These are phyloP conservation scores for Sphenopsis melanotis DNA, from an alignment of 2,797 vertebrate genomes.

Conservation along the genomic window DNA sequence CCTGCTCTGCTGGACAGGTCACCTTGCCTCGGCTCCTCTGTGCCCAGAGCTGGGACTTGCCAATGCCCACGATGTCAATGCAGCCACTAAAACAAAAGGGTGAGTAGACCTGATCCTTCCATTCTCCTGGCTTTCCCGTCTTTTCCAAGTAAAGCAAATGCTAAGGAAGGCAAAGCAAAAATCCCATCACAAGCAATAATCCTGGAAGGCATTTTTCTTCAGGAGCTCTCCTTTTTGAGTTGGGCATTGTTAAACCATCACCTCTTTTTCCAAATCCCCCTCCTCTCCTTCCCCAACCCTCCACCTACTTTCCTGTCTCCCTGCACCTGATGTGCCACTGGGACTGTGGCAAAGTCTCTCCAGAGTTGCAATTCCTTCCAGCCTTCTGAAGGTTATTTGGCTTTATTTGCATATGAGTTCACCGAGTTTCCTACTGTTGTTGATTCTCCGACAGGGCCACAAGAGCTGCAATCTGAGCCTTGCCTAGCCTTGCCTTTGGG, in stretches of 20 bases:
- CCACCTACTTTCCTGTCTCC: not conserved
- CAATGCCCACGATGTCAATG: accelerated
- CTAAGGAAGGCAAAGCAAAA: not conserved
- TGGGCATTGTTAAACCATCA: not conserved
- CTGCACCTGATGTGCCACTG: not conserved
- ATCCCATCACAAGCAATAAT: not conserved
- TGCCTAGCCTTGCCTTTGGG: not conserved
- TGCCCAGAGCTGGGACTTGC: not conserved
- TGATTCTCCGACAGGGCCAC: not conserved
- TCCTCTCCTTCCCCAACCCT: not conserved
- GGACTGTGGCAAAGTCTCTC: not conserved
- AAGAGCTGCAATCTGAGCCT: not conserved
- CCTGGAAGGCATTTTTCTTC: not conserved
- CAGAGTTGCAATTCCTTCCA: not conserved
- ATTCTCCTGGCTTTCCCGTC: not conserved
- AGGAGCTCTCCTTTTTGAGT: not conserved
- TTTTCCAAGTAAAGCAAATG: not conserved
- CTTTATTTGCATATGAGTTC: accelerated
- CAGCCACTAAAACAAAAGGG: not conserved
- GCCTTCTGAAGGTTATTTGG: not conserved
- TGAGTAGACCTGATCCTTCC: accelerated
- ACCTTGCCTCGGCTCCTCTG: not conserved
- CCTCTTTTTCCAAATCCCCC: not conserved
- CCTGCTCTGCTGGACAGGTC: not conserved
- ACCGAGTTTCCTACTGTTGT: not conserved